Evolutionary conservation across 2,888 invertebrate species (phyloP).

Genomic region (Leptopilina syphax): DNA sequence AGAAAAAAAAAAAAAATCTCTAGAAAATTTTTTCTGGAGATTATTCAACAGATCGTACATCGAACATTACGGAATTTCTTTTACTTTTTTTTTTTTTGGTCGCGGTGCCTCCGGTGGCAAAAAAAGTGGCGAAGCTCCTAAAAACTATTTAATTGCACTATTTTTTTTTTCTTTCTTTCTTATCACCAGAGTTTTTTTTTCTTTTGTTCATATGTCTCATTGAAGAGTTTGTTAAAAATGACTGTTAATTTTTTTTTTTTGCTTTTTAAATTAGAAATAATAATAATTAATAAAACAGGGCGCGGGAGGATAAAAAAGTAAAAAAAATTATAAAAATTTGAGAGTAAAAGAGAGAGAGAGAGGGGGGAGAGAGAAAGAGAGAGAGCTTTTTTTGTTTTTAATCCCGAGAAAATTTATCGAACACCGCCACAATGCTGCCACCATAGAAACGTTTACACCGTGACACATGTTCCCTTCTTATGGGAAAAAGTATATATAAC

Average conservation of each 20-base stretch:
- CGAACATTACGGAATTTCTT: neutral
- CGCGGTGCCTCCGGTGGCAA: conserved; percentile 20
- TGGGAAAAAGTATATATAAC: conserved; percentile 25
- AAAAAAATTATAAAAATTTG: too few relatives aligned
- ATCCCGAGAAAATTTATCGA: conserved; percentile 14
- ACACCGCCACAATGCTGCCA: conserved; percentile 21
- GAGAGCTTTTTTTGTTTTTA: too few relatives aligned
- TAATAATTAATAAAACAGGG: too few relatives aligned
- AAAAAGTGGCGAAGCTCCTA: conserved; percentile 20
- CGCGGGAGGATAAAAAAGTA: too few relatives aligned
- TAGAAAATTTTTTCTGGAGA: neutral
- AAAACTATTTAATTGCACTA: conserved; percentile 29
- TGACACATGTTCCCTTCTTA: conserved; percentile 13
- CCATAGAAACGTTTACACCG: conserved; percentile 20
- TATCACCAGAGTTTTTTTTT: too few relatives aligned
- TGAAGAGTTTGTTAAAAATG: too few relatives aligned
- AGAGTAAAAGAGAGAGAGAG: too few relatives aligned
- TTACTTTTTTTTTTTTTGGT: neutral
- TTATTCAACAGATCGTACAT: conserved; percentile 36
- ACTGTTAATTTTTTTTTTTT: too few relatives aligned
- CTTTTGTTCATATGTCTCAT: too few relatives aligned
- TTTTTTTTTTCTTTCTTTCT: neutral
- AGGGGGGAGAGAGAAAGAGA: too few relatives aligned
- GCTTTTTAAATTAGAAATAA: too few relatives aligned
- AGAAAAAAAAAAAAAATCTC: conserved; percentile 17